Base-by-base conservation (phyloP, 1,140 invertebrate species). In the Zophobas morio region DNA sequence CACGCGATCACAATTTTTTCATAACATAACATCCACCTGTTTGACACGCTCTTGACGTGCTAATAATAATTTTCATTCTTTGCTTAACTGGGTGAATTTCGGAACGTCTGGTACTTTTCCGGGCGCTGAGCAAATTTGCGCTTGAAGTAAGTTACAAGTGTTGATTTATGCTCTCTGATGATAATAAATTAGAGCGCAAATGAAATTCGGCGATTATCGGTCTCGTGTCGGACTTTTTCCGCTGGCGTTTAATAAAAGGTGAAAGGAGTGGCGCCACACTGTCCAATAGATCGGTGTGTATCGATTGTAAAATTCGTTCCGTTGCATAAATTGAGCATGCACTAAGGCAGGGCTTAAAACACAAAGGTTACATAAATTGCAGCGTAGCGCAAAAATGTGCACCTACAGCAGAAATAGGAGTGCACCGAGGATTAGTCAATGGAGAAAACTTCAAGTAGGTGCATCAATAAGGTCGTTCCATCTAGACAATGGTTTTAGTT, bases 321-420 rank as follows among this genome's bases (percentile, higher is more conserved):
- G 56, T 60, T 60, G 56, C 56, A 60, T 60, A 60, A 66, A 66
- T 66, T 20, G n/a, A 66, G 33, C 39, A 20, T 63, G 36, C 35
- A 3, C 6, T 1, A 63, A 63, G 57, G 57, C 35, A 63, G 33
- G 57, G 35, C 57, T 40, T 39, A 8, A 66, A 66, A 66, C 42
- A 66, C 60, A 66, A 66, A 66, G 60, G 60, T 66, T 66, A 63
- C 57, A 63, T 63, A 63, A 63, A 63, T 34, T 63, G 57, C 57
- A 37, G 39, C 57, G 34, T 37, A 60, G 4, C 20, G 32, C 20
- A 66, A 66, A 66, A 66, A 66, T 66, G 8, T 32, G 39, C 60
- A 66, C 60, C 39, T 33, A 66, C 60, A 40, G 39, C 60, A 66
- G 39, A 42, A 66, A 66, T 66, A 46, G 60, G 60, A 42, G 49